Conservation (phyloP, 2,888 invertebrate genomes). For the Epinotia bilunana region DNA sequence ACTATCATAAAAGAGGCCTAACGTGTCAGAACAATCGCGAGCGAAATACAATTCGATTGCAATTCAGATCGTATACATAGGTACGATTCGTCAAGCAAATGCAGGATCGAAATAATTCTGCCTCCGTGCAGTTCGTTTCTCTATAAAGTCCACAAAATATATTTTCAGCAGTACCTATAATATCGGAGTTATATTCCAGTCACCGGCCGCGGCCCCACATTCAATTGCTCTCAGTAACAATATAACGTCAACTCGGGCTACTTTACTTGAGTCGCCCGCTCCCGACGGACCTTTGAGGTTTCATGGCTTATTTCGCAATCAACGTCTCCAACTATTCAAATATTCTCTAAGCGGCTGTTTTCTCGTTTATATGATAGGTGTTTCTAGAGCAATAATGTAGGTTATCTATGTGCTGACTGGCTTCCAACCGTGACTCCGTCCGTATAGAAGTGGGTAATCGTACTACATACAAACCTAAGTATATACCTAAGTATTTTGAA, state of each 20-base stretch:
- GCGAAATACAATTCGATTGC: not conserved
- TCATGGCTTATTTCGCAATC: conserved; percentile 63
- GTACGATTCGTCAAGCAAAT: not conserved
- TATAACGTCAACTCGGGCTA: conserved; percentile 53
- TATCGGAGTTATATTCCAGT: conserved; percentile 39
- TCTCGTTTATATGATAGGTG: not conserved
- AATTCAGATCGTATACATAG: not conserved
- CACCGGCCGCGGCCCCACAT: conserved; percentile 47
- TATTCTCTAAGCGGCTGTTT: conserved; percentile 37
- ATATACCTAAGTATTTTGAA: too few species aligned
- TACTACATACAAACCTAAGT: too few species aligned
- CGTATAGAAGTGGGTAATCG: not conserved
- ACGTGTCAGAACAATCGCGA: not conserved
- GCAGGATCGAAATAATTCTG: conserved; percentile 10
- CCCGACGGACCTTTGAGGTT: conserved; percentile 58
- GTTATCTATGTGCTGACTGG: not conserved
- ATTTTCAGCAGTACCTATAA: conserved; percentile 8
- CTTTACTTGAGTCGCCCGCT: conserved; percentile 55
- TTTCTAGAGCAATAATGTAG: not conserved
- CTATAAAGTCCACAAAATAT: conserved; percentile 1
- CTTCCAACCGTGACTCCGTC: not conserved
- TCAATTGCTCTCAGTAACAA: conserved; percentile 48
- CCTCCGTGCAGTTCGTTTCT: not conserved
- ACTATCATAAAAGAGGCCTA: not conserved
- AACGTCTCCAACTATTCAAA: conserved; percentile 52